Base-by-base conservation (phyloP, 2,888 invertebrate genomes). In the Sesamia inferens region DNA sequence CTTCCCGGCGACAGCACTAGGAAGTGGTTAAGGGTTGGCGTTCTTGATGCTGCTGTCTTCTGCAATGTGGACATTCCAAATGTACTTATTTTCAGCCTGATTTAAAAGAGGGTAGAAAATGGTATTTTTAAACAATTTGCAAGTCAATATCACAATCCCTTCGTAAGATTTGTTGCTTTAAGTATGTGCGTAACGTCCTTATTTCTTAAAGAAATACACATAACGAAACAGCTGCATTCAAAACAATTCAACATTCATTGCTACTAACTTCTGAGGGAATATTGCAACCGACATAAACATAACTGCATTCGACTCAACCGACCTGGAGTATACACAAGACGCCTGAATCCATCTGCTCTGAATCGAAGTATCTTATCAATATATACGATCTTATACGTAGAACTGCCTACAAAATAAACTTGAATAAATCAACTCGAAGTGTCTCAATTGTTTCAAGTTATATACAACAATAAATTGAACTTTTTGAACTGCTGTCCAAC, bases 341-440 rank as follows among this genome's bases (percentile, higher is more conserved):
- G 68, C 57, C 72, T 58, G 54, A 71, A 74, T 76, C 63, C 57
- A 70, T 64, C 42, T 31, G 19, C 57, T 58, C 55, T 71, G 55
- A 71, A 66, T 58, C 65, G 51, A 71, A 63, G n/a, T 51, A 63
- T 68, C 69, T 73, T 82, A 74, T 62, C 81, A 73, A 81, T 81
- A 68, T 68, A 77, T 77, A 74, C 69, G 64, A 75, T 79, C 82
- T 48, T 65, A 68, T 63, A 54, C 31, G 59, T 48, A 63, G 14
- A 68, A 65, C 54, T 72, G 65, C 57, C 47, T 61, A 24, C 11
- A 8, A 78, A 68, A 61, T 64, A 58, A 83, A 75, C 63, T 75
- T 39, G 51, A 67, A 67, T 72, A 54, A 75, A 77, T 74, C 48
- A 71, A 71, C 68, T 59, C 57, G 48, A 63, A 64, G 16, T 47